Evolutionary conservation across 2,113 vertebrate species (phyloP).

Genomic region (Galemys pyrenaicus): DNA sequence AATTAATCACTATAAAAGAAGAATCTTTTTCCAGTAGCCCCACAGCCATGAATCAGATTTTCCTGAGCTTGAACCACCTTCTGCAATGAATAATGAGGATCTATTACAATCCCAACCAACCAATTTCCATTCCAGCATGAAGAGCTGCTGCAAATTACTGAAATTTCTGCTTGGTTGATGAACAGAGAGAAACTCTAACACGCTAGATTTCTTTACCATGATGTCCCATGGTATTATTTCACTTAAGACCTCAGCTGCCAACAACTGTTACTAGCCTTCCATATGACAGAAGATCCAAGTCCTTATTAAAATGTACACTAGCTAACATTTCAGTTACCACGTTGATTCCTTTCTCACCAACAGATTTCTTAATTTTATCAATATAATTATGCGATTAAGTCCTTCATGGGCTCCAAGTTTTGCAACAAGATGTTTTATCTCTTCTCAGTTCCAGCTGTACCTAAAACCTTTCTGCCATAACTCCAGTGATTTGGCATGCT

Average conservation of each 20-base stretch:
- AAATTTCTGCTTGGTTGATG: slow-evolving; percentile 86
- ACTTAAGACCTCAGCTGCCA: slow-evolving; percentile 89
- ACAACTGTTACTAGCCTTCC: slow-evolving; percentile 92
- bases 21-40: slow-evolving; percentile 89
- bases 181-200: slow-evolving; percentile 88
- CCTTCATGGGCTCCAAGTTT: slow-evolving; percentile 89
- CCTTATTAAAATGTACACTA: slow-evolving; percentile 92
- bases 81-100: slow-evolving; percentile 85
- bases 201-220: slow-evolving; percentile 92
- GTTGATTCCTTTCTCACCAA: slow-evolving; percentile 86
- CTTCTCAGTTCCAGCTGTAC: slow-evolving; percentile 92
- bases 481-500: slow-evolving; percentile 92
- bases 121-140: slow-evolving; percentile 86
- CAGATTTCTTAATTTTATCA: slow-evolving; percentile 89
- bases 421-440: slow-evolving; percentile 88
- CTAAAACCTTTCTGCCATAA: slow-evolving; percentile 91
- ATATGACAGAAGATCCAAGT: slow-evolving; percentile 88
- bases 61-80: slow-evolving; percentile 85
- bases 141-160: slow-evolving; percentile 80
- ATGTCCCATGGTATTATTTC: slow-evolving; percentile 93
- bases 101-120: slow-evolving; percentile 87
- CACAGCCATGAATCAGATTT: slow-evolving; percentile 85
- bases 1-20: slow-evolving; percentile 79
- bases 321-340: slow-evolving; percentile 96
- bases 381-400: slow-evolving; percentile 93